Evolutionary conservation across 2,113 vertebrate species (phyloP), one percentile per base, ranked within the genome.

Genomic region (Hippocampus comes): DNA sequence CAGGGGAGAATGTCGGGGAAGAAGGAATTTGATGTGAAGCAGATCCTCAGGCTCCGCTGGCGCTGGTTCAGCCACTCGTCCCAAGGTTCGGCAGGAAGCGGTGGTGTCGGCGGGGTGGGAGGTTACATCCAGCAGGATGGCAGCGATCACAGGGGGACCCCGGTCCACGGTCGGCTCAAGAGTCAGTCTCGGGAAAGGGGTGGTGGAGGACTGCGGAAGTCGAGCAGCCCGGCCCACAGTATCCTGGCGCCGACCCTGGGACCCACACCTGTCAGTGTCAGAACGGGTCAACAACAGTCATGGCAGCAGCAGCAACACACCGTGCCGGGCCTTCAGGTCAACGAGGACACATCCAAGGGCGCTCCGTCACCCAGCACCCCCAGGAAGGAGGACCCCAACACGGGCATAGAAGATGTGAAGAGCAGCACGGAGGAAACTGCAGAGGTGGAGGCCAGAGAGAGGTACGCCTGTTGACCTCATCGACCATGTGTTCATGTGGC

Each of bases 11-110:
- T 98, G 95, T 97, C 96, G 71, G 94, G 95, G 63, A 97, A 97
- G 94, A 98, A 97, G 86, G 95, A 98, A 88, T 98, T 98, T 92
- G 95, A 96, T 68, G 95, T 98, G 89, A 99, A 98, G 89, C 96
- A 98, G 94, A 98, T 98, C 89, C 92, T 98, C 78, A 91, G 96
- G 90, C 95, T 99, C 43, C 95, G 94, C 83, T 99, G 96, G 97
- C 93, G 96, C 73, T 98, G 96, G 96, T 98, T 98, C 81, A 96
- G 94, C 82, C 97, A 98, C 91, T 95, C 94, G 79, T 95, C 94
- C 56, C 95, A 95, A 88, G 93, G 94, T 86, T 90, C 94, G n/a
- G 80, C 94, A 23, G 94, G 90, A 43, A 56, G 86, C 2, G 86
- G 87, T 1, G 84, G 89, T 1, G 84, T 53, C 10, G 86, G 78